These are phyloP conservation scores for Rhagoletis pomonella DNA, from an alignment of 1,140 invertebrate genomes.

Conservation along the genomic window DNA sequence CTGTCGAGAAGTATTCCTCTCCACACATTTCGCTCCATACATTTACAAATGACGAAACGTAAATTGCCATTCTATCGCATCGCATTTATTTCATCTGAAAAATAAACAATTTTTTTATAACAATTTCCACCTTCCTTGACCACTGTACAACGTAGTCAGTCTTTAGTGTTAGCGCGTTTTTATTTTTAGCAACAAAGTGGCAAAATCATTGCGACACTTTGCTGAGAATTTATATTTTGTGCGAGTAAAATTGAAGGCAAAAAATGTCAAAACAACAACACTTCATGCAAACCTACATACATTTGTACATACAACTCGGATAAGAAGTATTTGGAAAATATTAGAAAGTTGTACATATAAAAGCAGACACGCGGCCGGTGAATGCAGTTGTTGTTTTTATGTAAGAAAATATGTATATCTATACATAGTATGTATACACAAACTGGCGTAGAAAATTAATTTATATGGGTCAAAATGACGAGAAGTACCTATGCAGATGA, in stretches of 20 bases:
- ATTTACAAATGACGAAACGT: no score
- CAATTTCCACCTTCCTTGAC: not conserved
- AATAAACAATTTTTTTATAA: not conserved
- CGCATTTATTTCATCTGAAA: not conserved
- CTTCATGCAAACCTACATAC: not conserved
- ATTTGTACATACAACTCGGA: not conserved
- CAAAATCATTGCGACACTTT: constrained; percentile 24
- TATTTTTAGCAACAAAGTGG: constrained; percentile 46
- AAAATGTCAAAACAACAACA: not conserved
- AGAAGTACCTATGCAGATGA: not conserved
- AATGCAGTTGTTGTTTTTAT: not conserved
- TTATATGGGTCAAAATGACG: not conserved
- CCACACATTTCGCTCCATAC: no score
- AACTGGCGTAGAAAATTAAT: not conserved
- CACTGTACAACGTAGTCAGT: not conserved
- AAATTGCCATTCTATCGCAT: no score
- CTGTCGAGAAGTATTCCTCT: no score
- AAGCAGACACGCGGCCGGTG: not conserved
- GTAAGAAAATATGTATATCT: not conserved
- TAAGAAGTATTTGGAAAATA: constrained; percentile 19
- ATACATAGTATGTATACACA: not conserved
- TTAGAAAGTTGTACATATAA: constrained; percentile 6
- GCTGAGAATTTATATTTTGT: constrained; percentile 4
- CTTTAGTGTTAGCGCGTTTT: not conserved
- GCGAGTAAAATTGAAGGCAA: not conserved